phyloP scores from a whole-genome alignment of 2,888 invertebrate genomes.

The Empis livida region DNA sequence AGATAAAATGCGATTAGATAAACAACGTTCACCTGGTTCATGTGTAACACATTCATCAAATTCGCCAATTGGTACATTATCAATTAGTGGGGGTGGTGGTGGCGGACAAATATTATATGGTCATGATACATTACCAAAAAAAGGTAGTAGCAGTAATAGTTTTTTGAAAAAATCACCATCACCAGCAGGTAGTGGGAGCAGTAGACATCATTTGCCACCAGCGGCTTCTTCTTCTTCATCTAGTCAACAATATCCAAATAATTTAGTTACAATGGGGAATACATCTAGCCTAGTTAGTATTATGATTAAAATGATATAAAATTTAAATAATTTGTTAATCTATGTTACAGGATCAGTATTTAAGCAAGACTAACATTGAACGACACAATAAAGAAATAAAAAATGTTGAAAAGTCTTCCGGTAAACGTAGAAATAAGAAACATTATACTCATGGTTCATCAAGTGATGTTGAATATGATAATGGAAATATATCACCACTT shows the following conservation, averaged over 20 bases:
- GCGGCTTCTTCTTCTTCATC: constrained; percentile 6
- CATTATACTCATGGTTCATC: constrained; percentile 19
- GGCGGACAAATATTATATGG: background rate
- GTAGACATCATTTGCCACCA: background rate
- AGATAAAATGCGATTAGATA: constrained; percentile 15
- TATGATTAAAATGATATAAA: background rate
- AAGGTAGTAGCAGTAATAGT: constrained; percentile 6
- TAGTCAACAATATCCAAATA: constrained; percentile 12
- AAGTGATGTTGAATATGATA: constrained; percentile 43
- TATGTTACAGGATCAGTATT: constrained; percentile 15
- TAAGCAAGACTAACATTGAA: constrained; percentile 39
- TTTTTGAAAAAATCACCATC: constrained; percentile 10
- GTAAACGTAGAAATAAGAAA: constrained; percentile 11
- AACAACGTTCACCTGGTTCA: constrained; percentile 7
- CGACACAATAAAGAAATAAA: constrained; percentile 12
- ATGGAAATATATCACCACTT: constrained; percentile 47
- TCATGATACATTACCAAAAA: background rate
- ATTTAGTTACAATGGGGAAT: constrained; percentile 8
- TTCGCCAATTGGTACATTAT: constrained; percentile 4
- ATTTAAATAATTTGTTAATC: background rate
- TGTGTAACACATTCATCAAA: constrained; percentile 4
- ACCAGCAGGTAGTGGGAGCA: background rate
- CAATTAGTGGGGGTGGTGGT: constrained; percentile 1
- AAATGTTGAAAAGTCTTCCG: constrained; percentile 13
- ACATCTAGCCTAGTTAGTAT: constrained; percentile 9